Conservation (phyloP, 2,888 invertebrate genomes). For the Ophion ventricosus region DNA sequence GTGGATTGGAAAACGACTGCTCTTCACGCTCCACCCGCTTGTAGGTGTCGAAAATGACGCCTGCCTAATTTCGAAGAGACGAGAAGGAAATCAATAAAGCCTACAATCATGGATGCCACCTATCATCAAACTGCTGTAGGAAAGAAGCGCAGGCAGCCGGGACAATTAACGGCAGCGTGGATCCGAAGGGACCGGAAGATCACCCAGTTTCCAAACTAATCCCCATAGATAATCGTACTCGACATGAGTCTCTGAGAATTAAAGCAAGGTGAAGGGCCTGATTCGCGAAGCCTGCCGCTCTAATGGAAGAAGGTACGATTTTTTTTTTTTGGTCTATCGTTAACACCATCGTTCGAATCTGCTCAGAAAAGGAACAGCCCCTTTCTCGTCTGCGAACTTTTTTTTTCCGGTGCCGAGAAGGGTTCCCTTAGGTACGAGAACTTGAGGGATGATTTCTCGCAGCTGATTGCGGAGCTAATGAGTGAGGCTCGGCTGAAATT, state of each 20-base stretch:
- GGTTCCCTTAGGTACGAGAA: constrained; percentile 35
- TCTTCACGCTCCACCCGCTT: constrained; percentile 38
- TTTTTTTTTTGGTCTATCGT: constrained; percentile 44
- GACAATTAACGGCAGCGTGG: neutral
- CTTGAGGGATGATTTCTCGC: constrained; percentile 73
- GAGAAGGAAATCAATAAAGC: constrained; percentile 1
- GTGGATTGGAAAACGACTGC: constrained; percentile 28
- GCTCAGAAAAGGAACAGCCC: constrained; percentile 38
- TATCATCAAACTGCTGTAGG: neutral
- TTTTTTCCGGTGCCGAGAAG: constrained; percentile 36
- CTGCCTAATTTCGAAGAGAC: neutral
- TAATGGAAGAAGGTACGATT: constrained; percentile 28
- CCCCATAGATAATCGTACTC: constrained; percentile 37
- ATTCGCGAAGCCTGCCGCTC: constrained; percentile 35
- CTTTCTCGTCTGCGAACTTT: constrained; percentile 43
- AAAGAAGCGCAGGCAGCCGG: neutral
- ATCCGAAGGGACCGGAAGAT: neutral
- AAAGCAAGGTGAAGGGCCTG: constrained; percentile 28
- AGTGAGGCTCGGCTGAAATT: constrained; percentile 53
- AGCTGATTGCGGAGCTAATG: constrained; percentile 73
- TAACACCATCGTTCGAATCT: constrained; percentile 46
- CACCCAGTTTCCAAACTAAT: constrained; percentile 33
- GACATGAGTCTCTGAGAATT: constrained; percentile 43
- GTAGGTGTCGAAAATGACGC: neutral
- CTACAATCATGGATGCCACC: neutral